phyloP scores from a whole-genome alignment of 1,140 invertebrate species.

The Eriocheir sinensis region DNA sequence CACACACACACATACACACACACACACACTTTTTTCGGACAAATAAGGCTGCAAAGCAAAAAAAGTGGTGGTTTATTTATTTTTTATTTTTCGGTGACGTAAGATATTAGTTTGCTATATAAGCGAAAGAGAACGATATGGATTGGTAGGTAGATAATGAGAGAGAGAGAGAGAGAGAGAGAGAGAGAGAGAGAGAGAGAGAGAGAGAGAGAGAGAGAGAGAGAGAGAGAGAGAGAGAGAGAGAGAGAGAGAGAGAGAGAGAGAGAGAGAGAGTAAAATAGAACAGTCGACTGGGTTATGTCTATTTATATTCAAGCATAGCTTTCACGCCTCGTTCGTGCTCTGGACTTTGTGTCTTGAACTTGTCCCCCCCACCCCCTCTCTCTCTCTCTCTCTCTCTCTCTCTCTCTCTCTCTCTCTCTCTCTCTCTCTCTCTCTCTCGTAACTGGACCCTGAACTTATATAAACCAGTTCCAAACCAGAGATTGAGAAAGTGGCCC shows the following conservation, averaged over 20 bases:
- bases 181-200: background rate
- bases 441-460: too few species aligned
- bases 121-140: background rate
- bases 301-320: background rate
- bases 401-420: too few species aligned
- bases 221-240: slow-evolving; percentile 33
- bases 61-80: background rate
- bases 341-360: too few species aligned
- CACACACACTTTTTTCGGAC: background rate
- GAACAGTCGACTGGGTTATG: background rate
- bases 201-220: slow-evolving; percentile 38
- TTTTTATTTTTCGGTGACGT: background rate
- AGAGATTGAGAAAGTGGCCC: too few species aligned
- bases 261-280: too few species aligned
- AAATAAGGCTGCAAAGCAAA: background rate
- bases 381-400: too few species aligned
- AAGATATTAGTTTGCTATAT: too few species aligned
- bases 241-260: slow-evolving; percentile 29
- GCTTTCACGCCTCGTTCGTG: too few species aligned
- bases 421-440: too few species aligned
- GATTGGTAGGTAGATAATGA: background rate
- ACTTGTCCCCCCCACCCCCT: too few species aligned
- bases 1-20: slow-evolving; percentile 23
- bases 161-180: slow-evolving; percentile 49
- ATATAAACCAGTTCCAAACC: too few species aligned